These are phyloP conservation scores for Xanthia togata DNA, from an alignment of 2,888 invertebrate species.

Conservation along the genomic window DNA sequence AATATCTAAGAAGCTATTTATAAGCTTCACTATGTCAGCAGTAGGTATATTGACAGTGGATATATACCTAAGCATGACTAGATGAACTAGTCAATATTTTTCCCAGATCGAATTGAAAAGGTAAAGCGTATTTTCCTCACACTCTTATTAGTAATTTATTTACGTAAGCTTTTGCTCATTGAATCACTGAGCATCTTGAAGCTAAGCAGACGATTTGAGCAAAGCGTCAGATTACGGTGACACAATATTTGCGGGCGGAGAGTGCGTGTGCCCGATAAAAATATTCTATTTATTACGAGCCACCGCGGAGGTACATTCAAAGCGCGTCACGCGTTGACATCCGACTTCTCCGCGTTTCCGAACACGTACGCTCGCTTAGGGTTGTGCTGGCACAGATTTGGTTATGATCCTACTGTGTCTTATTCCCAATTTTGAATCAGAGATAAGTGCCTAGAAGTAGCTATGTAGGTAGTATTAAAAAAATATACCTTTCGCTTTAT, in stretches of 20 bases:
- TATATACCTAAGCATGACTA: neutral
- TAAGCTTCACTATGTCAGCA: neutral
- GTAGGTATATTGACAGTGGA: too few relatives aligned
- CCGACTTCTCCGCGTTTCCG: conserved; percentile 81
- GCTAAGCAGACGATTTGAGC: conserved; percentile 58
- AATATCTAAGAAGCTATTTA: neutral
- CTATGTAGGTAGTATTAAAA: neutral
- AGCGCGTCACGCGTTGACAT: conserved; percentile 88
- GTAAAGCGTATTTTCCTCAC: conserved; percentile 31
- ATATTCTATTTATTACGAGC: conserved; percentile 89
- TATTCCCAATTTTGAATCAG: neutral
- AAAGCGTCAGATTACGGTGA: conserved; percentile 74
- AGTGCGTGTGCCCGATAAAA: conserved; percentile 88
- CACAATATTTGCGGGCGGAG: conserved; percentile 86
- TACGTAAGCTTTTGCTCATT: conserved; percentile 56
- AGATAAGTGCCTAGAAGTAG: neutral
- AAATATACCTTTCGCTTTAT: neutral
- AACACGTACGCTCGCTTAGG: conserved; percentile 73
- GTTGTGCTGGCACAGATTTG: conserved; percentile 64
- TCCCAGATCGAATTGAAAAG: conserved; percentile 4
- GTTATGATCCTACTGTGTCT: conserved; percentile 40
- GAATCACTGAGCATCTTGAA: conserved; percentile 64
- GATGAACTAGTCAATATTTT: conserved; percentile 1
- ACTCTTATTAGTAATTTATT: conserved; percentile 55
- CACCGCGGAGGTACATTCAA: conserved; percentile 82